Percentiles rank a stretch among this genome's conserved stretches.
Conservation (phyloP, 1,140 invertebrate genomes). For the Drosophila rhopaloa region DNA sequence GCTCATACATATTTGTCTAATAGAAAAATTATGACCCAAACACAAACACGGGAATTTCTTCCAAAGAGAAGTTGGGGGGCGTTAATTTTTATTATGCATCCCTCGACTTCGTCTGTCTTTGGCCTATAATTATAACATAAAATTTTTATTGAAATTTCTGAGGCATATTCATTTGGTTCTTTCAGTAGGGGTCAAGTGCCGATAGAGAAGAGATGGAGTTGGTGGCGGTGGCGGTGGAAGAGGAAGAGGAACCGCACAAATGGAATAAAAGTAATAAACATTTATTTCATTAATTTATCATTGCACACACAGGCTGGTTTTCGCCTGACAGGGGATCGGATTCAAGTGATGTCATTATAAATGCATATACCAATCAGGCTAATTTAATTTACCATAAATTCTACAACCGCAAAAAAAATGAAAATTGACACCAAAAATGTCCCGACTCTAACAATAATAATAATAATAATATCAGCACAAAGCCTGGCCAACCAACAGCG, state of each 20-base stretch:
- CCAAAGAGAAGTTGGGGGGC: background rate
- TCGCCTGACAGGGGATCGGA: constrained; percentile 4
- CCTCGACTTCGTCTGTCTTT: constrained; percentile 26
- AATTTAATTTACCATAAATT: constrained; percentile 66
- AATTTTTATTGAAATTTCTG: constrained; percentile 70
- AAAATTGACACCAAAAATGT: constrained; percentile 13
- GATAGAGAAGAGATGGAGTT: background rate
- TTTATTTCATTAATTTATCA: constrained; percentile 75
- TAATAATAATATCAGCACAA: background rate
- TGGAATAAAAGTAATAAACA: constrained; percentile 69
- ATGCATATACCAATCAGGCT: constrained; percentile 65
- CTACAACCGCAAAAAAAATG: constrained; percentile 18
- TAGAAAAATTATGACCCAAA: constrained; percentile 69
- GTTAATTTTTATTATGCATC: constrained; percentile 61
- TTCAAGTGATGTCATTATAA: constrained; percentile 62
- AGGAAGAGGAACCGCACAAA: constrained; percentile 8
- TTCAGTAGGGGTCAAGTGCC: background rate
- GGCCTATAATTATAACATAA: constrained; percentile 75
- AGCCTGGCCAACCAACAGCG: background rate
- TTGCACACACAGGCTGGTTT: constrained; percentile 28
- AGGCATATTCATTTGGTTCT: constrained; percentile 57
- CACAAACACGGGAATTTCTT: constrained; percentile 6
- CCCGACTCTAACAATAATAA: constrained; percentile 7
- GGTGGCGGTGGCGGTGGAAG: too few relatives aligned
- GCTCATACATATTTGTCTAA: constrained; percentile 65